phyloP scores from a whole-genome alignment of 2,797 vertebrate species.

The Hippoglossus hippoglossus region DNA sequence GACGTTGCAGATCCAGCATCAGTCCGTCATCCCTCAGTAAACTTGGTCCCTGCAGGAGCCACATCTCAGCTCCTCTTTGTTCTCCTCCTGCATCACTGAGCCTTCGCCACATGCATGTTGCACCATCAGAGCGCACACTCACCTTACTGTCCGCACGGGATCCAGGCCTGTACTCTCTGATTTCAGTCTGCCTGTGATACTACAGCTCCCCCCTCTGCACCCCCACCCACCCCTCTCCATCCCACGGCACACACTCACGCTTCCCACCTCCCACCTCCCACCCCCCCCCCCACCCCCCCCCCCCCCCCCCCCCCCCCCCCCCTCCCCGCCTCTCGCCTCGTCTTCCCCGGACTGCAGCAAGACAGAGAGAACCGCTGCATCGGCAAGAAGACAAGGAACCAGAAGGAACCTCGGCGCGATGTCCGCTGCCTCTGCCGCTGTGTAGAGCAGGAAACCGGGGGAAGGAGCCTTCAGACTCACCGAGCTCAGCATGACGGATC shows the following conservation, averaged over 20 bases:
- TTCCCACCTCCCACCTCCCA: too few relatives aligned
- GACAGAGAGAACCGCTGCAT: slow-evolving; percentile 80
- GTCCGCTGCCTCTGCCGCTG: slow-evolving; percentile 19
- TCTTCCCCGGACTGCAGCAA: slow-evolving; percentile 84
- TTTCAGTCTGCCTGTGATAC: slow-evolving; percentile 35
- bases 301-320: too few relatives aligned
- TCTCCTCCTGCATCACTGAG: slow-evolving; percentile 28
- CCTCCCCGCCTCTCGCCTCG: slow-evolving; percentile 58
- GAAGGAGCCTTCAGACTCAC: slow-evolving; percentile 1
- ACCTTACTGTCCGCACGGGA: neutral
- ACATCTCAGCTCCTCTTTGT: slow-evolving; percentile 14
- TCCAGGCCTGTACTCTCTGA: neutral
- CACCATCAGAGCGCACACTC: neutral
- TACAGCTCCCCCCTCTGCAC: slow-evolving; percentile 6
- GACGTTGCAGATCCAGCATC: slow-evolving; percentile 28
- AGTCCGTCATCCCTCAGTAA: slow-evolving; percentile 21
- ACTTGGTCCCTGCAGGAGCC: slow-evolving; percentile 29
- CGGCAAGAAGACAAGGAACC: slow-evolving; percentile 48
- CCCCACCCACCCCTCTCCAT: neutral
- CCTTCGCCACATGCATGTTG: neutral
- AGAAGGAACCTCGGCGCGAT: slow-evolving; percentile 47
- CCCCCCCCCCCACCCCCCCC: too few relatives aligned
- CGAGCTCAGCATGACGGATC: slow-evolving; percentile 36
- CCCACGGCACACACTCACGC: slow-evolving; percentile 4
- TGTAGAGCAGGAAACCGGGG: slow-evolving; percentile 8